phyloP scores from a whole-genome alignment of 2,888 invertebrate species.

The Bembecia ichneumoniformis region DNA sequence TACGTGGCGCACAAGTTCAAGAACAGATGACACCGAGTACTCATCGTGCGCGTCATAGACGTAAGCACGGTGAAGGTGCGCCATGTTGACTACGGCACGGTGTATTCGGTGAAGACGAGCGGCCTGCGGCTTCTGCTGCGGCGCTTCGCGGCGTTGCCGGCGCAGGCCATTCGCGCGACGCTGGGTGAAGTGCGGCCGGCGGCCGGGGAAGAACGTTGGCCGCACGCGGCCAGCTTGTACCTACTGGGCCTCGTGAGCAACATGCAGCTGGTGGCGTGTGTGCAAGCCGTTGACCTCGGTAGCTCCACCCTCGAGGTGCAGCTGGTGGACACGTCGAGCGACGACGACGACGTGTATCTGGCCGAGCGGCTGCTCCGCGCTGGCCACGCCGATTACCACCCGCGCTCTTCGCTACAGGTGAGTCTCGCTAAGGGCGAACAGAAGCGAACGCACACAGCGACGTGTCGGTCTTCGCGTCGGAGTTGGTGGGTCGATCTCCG shows the following conservation, averaged over 20 bases:
- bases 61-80: conserved; percentile 61
- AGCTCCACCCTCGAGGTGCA: conserved; percentile 40
- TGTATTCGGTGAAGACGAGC: conserved; percentile 33
- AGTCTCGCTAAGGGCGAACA: conserved; percentile 17
- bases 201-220: conserved; percentile 54
- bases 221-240: conserved; percentile 40
- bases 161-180: conserved; percentile 66
- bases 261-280: conserved; percentile 45
- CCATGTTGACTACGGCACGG: conserved; percentile 74
- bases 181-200: conserved; percentile 57
- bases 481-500: background rate
- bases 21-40: conserved; percentile 65
- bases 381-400: conserved; percentile 55
- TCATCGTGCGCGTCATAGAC: conserved; percentile 54
- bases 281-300: conserved; percentile 22
- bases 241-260: conserved; percentile 47
- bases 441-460: background rate
- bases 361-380: conserved; percentile 56
- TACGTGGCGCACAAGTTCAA: conserved; percentile 58
- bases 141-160: conserved; percentile 50
- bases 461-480: background rate
- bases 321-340: conserved; percentile 63
- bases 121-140: conserved; percentile 44
- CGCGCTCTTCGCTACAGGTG: conserved; percentile 34
- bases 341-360: conserved; percentile 58